Evolutionary conservation across 2,888 invertebrate species (phyloP), one percentile per base, ranked within the genome.

Genomic region (Perizoma affinitatum): DNA sequence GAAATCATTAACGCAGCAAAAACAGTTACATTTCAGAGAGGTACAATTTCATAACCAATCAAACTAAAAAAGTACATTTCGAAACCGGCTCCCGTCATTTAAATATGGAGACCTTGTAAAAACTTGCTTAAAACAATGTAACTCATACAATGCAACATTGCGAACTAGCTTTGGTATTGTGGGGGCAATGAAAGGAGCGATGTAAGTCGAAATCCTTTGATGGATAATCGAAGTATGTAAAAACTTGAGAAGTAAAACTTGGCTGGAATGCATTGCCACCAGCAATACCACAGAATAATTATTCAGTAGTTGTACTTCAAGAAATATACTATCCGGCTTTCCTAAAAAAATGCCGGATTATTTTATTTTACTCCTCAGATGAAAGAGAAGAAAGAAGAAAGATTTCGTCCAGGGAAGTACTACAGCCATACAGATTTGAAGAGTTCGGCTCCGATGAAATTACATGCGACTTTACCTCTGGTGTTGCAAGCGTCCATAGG

Each of bases 171-270:
- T 43, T 42, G 10, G n/a, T 47, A 38, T 44, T 52, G 49, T 51
- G 35, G 34, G 6, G 33, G 40, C 38, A 56, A 61, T 63, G 57
- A 59, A 62, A 54, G 10, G 47, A 4, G 66, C 64, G 61, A 63
- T 64, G 65, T 58, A 56, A 34, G 50, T 43, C 5, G 51, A 43
- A 47, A 33, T 53, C 11, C n/a, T 46, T 46, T 49, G 58, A 58
- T 62, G 51, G n/a, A 58, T 58, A 58, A 60, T 59, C 49, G 46
- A 50, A 40, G 50, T 61, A n/a, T 63, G 67, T 63, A 51, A 61
- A 46, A 53, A 53, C 59, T 58, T 51, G 58, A 50, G 63, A 43
- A 53, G 47, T 65, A 68, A 63, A 63, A 68, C 54, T 65, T 33
- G n/a, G 61, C 61, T 44, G 36, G 58, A 50, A 49, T 42, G 38